These are phyloP conservation scores for Rhyacichthys aspro DNA, from an alignment of 2,797 vertebrate genomes.

Conservation along the genomic window DNA sequence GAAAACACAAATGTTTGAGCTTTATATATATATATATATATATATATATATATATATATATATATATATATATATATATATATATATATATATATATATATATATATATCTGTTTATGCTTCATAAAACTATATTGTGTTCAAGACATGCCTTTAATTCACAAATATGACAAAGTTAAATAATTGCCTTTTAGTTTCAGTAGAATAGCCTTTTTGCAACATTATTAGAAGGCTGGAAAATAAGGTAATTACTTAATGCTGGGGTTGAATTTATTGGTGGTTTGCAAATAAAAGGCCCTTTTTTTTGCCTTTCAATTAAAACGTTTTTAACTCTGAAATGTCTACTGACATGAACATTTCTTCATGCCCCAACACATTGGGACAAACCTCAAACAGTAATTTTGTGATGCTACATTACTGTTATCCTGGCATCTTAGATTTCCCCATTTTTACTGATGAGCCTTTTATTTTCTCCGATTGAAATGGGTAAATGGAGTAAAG, in stretches of 20 bases:
- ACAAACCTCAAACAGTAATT: too few species aligned
- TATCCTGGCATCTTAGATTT: slow-evolving; percentile 41
- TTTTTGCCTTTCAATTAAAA: too few species aligned
- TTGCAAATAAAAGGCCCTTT: not conserved
- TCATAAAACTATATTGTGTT: slow-evolving; percentile 9
- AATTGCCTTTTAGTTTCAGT: slow-evolving; percentile 51
- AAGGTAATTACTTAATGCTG: slow-evolving; percentile 56
- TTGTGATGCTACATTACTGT: too few species aligned
- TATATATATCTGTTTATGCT: slow-evolving; percentile 1
- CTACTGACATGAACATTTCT: too few species aligned
- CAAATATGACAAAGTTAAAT: slow-evolving; percentile 27
- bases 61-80: too few species aligned
- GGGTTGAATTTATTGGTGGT: slow-evolving; percentile 11
- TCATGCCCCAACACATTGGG: too few species aligned
- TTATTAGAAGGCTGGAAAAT: slow-evolving; percentile 33
- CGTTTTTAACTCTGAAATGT: too few species aligned
- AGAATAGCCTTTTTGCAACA: slow-evolving; percentile 9
- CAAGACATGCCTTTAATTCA: slow-evolving; percentile 24
- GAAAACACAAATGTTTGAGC: too few species aligned
- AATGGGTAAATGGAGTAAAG: slow-evolving; percentile 62
- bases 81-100: too few species aligned
- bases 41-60: too few species aligned
- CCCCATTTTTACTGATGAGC: slow-evolving; percentile 48
- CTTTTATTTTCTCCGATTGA: slow-evolving; percentile 48
- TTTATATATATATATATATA: too few species aligned